Conservation (phyloP, 2,113 vertebrate genomes). For the Corythornis cristatus region DNA sequence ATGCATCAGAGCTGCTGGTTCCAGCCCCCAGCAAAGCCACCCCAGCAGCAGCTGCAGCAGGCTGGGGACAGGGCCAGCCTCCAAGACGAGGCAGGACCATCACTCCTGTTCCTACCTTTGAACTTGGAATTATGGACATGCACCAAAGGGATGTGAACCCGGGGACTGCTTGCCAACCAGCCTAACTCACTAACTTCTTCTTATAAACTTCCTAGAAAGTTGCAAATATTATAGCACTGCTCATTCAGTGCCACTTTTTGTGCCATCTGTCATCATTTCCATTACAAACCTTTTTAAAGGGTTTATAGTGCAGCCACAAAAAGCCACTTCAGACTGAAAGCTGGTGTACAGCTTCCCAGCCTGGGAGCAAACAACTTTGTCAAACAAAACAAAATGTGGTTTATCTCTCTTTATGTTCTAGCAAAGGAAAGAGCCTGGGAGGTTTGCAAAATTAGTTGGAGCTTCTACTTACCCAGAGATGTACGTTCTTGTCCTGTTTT, state of each 20-base stretch:
- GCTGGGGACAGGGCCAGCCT: not conserved
- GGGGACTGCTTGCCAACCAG: not conserved
- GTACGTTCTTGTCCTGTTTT: not conserved
- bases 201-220: constrained; percentile 58
- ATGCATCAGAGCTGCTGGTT: not conserved
- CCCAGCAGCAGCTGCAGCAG: not conserved
- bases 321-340: constrained; percentile 60
- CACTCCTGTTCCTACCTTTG: not conserved
- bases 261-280: constrained; percentile 69
- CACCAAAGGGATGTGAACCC: not conserved
- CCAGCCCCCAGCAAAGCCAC: not conserved
- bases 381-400: constrained; percentile 65
- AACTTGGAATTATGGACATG: not conserved
- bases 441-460: not conserved
- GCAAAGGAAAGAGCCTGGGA: not conserved
- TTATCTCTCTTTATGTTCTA: constrained; percentile 46
- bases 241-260: constrained; percentile 27
- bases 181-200: not conserved
- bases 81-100: accelerated
- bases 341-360: constrained; percentile 28
- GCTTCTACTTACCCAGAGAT: not conserved
- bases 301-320: constrained; percentile 68
- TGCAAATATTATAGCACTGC: constrained; percentile 40
- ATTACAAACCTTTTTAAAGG: constrained; percentile 64
- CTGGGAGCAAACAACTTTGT: constrained; percentile 29